Evolutionary conservation across 2,888 invertebrate genomes (phyloP), one percentile per base, ranked within the genome.

Genomic region (Pachycephus smyrnensis): DNA sequence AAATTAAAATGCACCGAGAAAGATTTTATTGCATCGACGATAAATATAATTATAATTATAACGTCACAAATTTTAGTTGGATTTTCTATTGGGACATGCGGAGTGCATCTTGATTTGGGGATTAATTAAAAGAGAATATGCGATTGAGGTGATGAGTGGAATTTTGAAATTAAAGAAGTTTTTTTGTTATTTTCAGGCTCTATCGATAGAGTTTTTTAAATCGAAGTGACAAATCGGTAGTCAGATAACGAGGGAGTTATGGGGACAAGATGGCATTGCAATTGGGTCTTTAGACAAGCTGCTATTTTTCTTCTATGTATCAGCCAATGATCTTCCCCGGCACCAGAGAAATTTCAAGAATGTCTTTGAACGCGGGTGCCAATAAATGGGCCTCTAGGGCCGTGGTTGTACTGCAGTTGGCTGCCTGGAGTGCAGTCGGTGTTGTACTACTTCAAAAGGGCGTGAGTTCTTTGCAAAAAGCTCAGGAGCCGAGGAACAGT

Each of bases 381-480:
- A 88, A 89, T 83, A 87, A 85, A 82, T 88, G 87, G 88, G 86
- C 89, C 69, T 87, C 89, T 32, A 88, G 85, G 82, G 81, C 84
- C 76, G 88, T 89, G 73, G 84, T 89, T 11, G 82, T 86, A 40
- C 85, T 89, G 77, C 89, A 89, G 77, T 77, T 89, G 68, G 87
- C 86, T 55, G 85, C 88, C 31, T 89, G 89, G 89, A 88, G 86
- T 73, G 82, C 87, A 4, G 88, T 89, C 75, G 88, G 89, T 36
- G 84, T 89, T 37, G 83, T 89, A 73, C 84, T 89, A 33, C 81
- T 89, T 15, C 88, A 88, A 76, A 88, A 86, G 76, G 89, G 89
- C n/a, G 82, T 85, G n/a, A 80, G 83, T n/a, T 84, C 87, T 1
- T 76, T 89, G 55, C 85, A 82, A 40, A 85, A 80, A 73, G 76